Base-by-base conservation (phyloP, 2,888 invertebrate species). In the Sinhomidia bicolor region DNA sequence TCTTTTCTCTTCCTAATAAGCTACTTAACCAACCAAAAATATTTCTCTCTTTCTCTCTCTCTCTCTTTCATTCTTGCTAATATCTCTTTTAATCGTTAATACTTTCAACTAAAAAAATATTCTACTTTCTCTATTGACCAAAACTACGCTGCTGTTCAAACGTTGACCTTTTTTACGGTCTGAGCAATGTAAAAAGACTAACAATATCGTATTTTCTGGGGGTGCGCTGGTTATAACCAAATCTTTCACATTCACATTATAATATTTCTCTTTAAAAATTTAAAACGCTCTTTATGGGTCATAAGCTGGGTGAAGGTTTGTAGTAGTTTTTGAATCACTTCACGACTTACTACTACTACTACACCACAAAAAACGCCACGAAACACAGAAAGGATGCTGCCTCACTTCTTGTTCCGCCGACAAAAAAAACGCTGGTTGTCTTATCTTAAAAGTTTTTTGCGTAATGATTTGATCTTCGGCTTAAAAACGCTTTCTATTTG, bases 401-500 rank as follows among this genome's bases (percentile, higher is more conserved):
- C 36, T 36, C 36, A 36, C 36, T 36, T n/a, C n/a, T n/a, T n/a
- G n/a, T n/a, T n/a, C n/a, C n/a, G n/a, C n/a, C n/a, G n/a, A 36
- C 36, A 36, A 36, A 36, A 65, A 65, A 36, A 51, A 57, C 20
- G 41, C 68, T 68, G 41, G 23, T 10, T 41, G 32, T 20, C 41
- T 41, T 7, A 41, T 17, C 41, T 68, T 10, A 4, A 17, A 4
- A 62, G n/a, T n/a, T 32, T 20, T 54, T 12, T 68, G 36, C 36
- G n/a, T 12, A 47, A 47, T 9, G 57, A n/a, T 41, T 29, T 32
- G n/a, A 68, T n/a, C 5, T 41, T 41, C 10, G 2, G 32, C 20
- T 41, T 68, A 10, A 68, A 65, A 68, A 68, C 68, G 68, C 68
- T 68, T 68, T 14, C 0, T 68, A 20, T 68, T 68, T 41, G 41